Conservation (phyloP, 2,888 invertebrate genomes). For the Steromphala cineraria region DNA sequence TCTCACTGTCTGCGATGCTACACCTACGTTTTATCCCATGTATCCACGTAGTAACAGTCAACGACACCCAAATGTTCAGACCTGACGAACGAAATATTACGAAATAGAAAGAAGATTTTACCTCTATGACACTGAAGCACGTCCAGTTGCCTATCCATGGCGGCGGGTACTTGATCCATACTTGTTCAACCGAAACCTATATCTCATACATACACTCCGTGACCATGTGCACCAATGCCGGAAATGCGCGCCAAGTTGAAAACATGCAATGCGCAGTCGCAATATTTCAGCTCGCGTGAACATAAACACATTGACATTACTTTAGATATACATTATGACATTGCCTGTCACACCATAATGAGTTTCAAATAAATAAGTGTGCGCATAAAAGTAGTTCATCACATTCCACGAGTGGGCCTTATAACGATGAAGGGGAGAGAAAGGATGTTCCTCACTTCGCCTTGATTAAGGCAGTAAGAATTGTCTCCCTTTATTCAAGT, state of each 20-base stretch:
- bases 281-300: background rate
- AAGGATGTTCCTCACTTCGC: background rate
- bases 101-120: slow-evolving; percentile 32
- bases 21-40: no score
- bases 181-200: slow-evolving; percentile 61
- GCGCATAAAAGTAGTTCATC: no score
- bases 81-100: background rate
- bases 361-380: no score
- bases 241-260: slow-evolving; percentile 32
- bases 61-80: no score
- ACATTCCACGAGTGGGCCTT: no score
- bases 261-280: slow-evolving; percentile 23
- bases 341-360: no score
- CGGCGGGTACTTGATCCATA: slow-evolving; percentile 67
- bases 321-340: no score
- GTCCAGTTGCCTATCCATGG: slow-evolving; percentile 70
- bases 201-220: slow-evolving; percentile 39
- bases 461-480: background rate
- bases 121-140: slow-evolving; percentile 64
- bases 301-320: background rate
- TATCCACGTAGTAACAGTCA: no score
- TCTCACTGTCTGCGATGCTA: no score
- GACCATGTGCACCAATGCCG: slow-evolving; percentile 46
- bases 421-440: background rate
- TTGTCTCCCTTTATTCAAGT: background rate